Percentiles rank a stretch among this genome's conserved stretches.
Evolutionary conservation across 2,113 vertebrate genomes (phyloP).

Genomic region (Nyctereutes procyonoides): DNA sequence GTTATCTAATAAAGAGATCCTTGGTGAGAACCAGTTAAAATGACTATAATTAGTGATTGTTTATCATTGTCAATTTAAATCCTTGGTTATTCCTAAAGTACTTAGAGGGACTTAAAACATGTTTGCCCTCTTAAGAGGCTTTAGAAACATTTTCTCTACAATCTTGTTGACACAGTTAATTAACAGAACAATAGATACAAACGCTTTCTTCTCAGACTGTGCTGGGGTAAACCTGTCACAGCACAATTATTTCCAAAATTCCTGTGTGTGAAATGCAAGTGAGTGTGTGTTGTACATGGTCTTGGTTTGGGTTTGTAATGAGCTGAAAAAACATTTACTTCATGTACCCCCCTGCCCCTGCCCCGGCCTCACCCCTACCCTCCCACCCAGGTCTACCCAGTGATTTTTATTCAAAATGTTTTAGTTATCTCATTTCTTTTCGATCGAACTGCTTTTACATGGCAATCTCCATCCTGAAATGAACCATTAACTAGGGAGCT

Average conservation of each 20-base stretch:
- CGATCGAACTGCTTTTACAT: neutral
- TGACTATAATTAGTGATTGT: constrained; percentile 70
- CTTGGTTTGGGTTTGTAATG: neutral
- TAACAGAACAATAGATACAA: constrained; percentile 63
- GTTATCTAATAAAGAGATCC: constrained; percentile 59
- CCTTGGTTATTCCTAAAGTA: constrained; percentile 42
- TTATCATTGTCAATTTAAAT: constrained; percentile 65
- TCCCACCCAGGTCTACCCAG: neutral
- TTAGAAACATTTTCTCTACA: constrained; percentile 40
- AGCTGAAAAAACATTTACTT: neutral
- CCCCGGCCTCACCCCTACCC: no score
- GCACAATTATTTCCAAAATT: neutral
- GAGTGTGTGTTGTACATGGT: accelerated
- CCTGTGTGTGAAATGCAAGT: neutral
- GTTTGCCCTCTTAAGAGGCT: constrained; percentile 68
- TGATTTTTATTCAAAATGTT: neutral
- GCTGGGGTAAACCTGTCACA: neutral
- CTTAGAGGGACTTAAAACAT: constrained; percentile 65
- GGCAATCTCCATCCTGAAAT: neutral
- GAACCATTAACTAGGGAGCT: neutral
- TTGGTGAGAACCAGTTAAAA: constrained; percentile 43
- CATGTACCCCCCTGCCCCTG: no score
- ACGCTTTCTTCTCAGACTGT: neutral
- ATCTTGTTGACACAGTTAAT: constrained; percentile 69
- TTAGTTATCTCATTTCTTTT: neutral